phyloP scores from a whole-genome alignment of 1,140 invertebrate genomes.

The Brachionus paranguensis region DNA sequence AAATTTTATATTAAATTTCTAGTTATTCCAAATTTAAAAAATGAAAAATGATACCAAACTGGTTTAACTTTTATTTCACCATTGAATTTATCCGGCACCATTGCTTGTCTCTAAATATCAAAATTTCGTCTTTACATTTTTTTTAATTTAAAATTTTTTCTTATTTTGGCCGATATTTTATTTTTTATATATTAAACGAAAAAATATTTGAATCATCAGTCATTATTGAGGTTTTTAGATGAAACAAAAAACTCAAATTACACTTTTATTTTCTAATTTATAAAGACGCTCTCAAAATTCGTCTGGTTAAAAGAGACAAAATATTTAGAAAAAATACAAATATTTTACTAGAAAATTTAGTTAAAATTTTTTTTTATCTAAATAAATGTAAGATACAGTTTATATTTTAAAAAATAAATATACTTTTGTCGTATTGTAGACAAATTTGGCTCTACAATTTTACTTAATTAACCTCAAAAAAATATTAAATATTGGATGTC shows the following conservation, averaged over 20 bases:
- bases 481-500: neutral
- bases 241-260: neutral
- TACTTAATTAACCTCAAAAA: neutral
- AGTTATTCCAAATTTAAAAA: neutral
- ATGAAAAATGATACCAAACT: neutral
- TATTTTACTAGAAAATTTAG: neutral
- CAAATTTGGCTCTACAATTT: neutral
- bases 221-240: neutral
- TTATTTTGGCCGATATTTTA: neutral
- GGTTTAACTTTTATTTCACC: neutral
- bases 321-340: neutral
- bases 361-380: no score
- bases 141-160: neutral
- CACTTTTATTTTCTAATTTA: neutral
- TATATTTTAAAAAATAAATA: neutral
- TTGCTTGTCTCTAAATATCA: neutral
- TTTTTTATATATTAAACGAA: neutral
- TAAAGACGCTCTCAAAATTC: no score
- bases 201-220: neutral
- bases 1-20: neutral
- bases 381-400: no score
- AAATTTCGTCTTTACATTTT: neutral
- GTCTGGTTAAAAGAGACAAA: neutral
- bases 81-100: neutral
- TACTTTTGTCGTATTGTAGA: neutral